Conservation (phyloP, 2,113 vertebrate genomes). For the human region GRCh38 chr2:99291001-99291500, state of each 20-base stretch:
- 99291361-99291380: slow-evolving; percentile 79
- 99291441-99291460: background rate
- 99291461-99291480: accelerated
- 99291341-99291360: slow-evolving; percentile 77
- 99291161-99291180: background rate
- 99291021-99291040: background rate
- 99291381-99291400: slow-evolving; percentile 79
- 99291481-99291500: background rate
- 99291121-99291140: background rate
- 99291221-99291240: slow-evolving; percentile 80
- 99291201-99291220: background rate
- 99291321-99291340: slow-evolving; percentile 83
- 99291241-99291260: slow-evolving; percentile 78
- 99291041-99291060: background rate
- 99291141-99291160: background rate
- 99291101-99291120: background rate
- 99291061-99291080: background rate
- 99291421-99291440: slow-evolving; percentile 60
- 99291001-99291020: background rate
- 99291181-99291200: background rate
- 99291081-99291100: background rate
- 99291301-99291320: slow-evolving; percentile 86
- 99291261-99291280: slow-evolving; percentile 72
- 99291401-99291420: slow-evolving; percentile 72
- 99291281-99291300: slow-evolving; percentile 82